Percentiles rank a stretch among this genome's conserved stretches.
phyloP scores from a whole-genome alignment of 2,888 invertebrate genomes.

The Nomada fabriciana region DNA sequence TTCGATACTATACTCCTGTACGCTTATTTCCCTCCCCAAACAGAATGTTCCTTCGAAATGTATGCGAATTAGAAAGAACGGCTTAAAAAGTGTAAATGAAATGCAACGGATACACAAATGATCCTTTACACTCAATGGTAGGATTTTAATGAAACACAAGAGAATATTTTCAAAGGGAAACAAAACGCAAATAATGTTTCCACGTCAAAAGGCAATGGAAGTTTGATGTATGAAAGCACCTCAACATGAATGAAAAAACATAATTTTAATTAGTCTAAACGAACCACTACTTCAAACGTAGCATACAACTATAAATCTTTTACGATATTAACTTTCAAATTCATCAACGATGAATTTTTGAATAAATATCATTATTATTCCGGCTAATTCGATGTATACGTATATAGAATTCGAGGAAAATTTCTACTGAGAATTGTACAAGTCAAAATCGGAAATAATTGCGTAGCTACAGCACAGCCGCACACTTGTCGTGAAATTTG shows the following conservation, averaged over 20 bases:
- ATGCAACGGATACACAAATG: neutral
- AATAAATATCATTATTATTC: too few species aligned
- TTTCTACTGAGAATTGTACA: neutral
- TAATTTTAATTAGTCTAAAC: too few species aligned
- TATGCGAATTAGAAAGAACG: neutral
- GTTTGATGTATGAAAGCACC: neutral
- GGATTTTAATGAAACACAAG: neutral
- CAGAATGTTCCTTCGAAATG: constrained; percentile 5
- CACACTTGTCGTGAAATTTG: neutral
- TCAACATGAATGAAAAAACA: too few species aligned
- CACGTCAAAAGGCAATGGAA: neutral
- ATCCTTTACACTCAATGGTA: neutral
- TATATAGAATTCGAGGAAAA: too few species aligned
- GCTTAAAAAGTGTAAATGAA: neutral
- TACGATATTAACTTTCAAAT: too few species aligned
- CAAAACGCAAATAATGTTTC: neutral
- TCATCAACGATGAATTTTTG: too few species aligned
- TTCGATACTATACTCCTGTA: constrained; percentile 30
- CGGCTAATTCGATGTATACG: too few species aligned
- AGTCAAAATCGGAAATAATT: neutral
- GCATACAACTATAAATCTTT: too few species aligned
- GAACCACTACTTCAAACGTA: too few species aligned
- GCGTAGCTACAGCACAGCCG: neutral
- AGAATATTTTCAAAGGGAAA: neutral
- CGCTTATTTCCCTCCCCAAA: constrained; percentile 4